phyloP scores from a whole-genome alignment of 2,797 vertebrate species.

The Neostethus bicornis region DNA sequence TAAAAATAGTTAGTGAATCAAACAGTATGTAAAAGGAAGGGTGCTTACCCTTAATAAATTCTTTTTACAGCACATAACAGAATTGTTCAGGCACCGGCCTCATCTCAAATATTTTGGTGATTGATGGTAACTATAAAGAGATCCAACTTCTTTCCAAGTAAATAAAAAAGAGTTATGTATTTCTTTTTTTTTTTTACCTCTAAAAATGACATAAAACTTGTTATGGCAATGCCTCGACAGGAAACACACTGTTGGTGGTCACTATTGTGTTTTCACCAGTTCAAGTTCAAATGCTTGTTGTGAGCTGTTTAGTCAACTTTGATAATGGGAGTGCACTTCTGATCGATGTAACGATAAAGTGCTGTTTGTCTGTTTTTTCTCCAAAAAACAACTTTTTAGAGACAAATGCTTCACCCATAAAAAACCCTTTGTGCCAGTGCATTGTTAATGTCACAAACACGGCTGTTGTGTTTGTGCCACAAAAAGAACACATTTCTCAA shows the following conservation, averaged over 20 bases:
- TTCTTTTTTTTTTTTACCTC: too few relatives aligned
- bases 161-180: too few relatives aligned
- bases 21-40: neutral
- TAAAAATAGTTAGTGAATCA: neutral
- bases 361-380: conserved; percentile 8
- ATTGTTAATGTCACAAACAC: conserved; percentile 1
- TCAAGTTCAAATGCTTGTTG: conserved; percentile 10
- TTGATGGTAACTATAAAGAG: too few relatives aligned
- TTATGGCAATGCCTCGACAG: neutral
- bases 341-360: conserved; percentile 2
- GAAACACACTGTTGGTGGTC: neutral
- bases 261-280: conserved; percentile 10
- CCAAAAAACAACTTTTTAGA: neutral
- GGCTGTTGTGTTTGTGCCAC: neutral
- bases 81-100: too few relatives aligned
- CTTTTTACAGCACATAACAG: neutral
- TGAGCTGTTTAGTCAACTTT: conserved; percentile 22
- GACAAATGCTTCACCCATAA: neutral
- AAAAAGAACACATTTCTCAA: conserved; percentile 4
- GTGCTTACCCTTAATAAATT: neutral
- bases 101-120: too few relatives aligned
- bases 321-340: conserved; percentile 6
- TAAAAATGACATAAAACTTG: neutral
- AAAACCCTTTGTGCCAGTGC: neutral
- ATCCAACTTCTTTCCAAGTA: too few relatives aligned